Base-by-base conservation (phyloP, 2,888 invertebrate genomes). In the Augochlorella aurata region DNA sequence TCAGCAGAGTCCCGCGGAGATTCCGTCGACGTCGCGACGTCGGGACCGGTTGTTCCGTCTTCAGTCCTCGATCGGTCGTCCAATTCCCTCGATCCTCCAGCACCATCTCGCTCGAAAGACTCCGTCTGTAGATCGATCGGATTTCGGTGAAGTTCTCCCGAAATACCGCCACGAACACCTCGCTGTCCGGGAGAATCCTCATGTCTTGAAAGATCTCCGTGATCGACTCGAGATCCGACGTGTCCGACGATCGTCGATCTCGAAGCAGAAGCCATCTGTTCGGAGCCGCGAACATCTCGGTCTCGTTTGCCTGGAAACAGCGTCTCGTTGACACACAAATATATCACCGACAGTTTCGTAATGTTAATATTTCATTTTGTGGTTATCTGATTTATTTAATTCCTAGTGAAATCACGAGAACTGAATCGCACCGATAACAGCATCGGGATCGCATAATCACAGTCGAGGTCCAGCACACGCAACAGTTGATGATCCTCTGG, bases 51-150 rank as follows among this genome's bases (percentile, higher is more conserved):
- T 93, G 77, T n/a, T 58, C 21, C 24, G 87, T 12, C 9, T 9
- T 38, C 0, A 92, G 29, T 10, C 92, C 92, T 1, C 72, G 16
- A 0, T 70, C 65, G 2, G 24, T 18, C 2, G 83, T 86, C 93
- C 93, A 93, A 61, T 80, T 86, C 18, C 92, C 93, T 9, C 90
- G 90, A 81, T 90, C 75, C 81, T 93, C 93, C 21, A 89, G 16
- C 2, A 90, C 83, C 18, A 90, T 54, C 1, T 77, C 82, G 7
- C 83, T 82, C 9, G 77, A 74, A 0, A 85, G 77, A 79, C 89
- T 91, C 0, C 90, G 89, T 5, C 92, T 90, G 83, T 93, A 93
- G 0, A 91, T 45, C 4, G 92, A 91, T 2, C 72, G 44, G n/a
- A 93, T 68, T n/a, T 83, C 71, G 24, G 89, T 65, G 24, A 81